Conservation (phyloP, 2,888 invertebrate genomes). For the Nephrotoma guestfalica region DNA sequence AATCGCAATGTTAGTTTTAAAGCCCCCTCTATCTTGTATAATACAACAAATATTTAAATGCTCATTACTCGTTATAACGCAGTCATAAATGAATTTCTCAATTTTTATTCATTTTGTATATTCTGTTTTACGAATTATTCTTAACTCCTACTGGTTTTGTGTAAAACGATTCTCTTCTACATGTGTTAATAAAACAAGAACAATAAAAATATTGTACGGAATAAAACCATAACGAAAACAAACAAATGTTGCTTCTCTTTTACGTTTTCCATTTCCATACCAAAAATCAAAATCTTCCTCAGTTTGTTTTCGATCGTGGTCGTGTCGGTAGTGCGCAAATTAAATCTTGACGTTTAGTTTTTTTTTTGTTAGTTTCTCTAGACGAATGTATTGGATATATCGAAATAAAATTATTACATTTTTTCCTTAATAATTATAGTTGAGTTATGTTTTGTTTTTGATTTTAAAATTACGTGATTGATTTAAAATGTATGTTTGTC, state of each 20-base stretch:
- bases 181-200: background rate
- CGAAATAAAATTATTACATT: background rate
- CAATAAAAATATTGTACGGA: background rate
- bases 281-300: background rate
- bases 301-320: background rate
- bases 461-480: background rate
- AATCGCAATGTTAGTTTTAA: no score
- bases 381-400: background rate
- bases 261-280: background rate
- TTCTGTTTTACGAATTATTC: background rate
- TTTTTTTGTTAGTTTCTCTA: background rate
- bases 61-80: background rate
- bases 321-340: background rate
- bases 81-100: background rate
- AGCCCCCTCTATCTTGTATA: no score
- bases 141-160: background rate
- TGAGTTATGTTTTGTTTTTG: background rate
- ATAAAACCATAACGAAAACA: background rate
- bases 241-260: background rate
- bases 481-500: background rate
- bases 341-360: background rate
- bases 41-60: no score
- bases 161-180: background rate
- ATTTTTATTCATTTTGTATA: background rate
- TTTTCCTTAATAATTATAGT: background rate